Conservation (phyloP, 2,113 vertebrate genomes). For the Dipodomys spectabilis region DNA sequence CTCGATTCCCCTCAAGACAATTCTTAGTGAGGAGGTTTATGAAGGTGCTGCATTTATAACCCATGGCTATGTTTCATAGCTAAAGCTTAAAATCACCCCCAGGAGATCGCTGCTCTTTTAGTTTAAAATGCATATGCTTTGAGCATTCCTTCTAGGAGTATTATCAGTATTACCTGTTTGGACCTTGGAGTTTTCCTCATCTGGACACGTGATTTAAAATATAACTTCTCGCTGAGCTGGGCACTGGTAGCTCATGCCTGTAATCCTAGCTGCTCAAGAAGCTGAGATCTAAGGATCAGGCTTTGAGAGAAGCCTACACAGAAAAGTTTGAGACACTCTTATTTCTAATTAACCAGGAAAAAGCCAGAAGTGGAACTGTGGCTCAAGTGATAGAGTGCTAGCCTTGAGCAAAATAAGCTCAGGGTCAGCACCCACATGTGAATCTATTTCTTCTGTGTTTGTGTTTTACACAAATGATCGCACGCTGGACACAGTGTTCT, state of each 20-base stretch:
- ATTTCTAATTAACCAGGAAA: too few species aligned
- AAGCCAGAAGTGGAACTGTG: too few species aligned
- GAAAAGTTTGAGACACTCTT: too few species aligned
- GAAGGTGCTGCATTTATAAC: not conserved
- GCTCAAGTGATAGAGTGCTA: too few species aligned
- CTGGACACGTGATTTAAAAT: slow-evolving; percentile 65
- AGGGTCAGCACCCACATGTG: not conserved
- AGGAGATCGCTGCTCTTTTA: not conserved
- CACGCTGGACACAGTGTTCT: not conserved
- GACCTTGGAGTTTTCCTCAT: slow-evolving; percentile 73
- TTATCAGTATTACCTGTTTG: slow-evolving; percentile 61
- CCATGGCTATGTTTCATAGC: not conserved
- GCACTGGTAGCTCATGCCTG: too few species aligned
- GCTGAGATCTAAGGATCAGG: too few species aligned
- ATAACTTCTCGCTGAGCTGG: slow-evolving; percentile 4
- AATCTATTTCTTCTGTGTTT: not conserved
- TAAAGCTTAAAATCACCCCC: not conserved
- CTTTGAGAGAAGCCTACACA: too few species aligned
- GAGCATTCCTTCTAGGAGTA: slow-evolving; percentile 61
- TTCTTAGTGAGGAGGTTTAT: not conserved
- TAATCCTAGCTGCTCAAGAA: too few species aligned
- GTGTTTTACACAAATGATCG: not conserved
- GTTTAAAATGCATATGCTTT: not conserved
- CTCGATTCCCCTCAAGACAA: slow-evolving; percentile 31
- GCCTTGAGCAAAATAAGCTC: too few species aligned